Conservation (phyloP, 2,888 invertebrate genomes). For the Rotaria sp. region DNA sequence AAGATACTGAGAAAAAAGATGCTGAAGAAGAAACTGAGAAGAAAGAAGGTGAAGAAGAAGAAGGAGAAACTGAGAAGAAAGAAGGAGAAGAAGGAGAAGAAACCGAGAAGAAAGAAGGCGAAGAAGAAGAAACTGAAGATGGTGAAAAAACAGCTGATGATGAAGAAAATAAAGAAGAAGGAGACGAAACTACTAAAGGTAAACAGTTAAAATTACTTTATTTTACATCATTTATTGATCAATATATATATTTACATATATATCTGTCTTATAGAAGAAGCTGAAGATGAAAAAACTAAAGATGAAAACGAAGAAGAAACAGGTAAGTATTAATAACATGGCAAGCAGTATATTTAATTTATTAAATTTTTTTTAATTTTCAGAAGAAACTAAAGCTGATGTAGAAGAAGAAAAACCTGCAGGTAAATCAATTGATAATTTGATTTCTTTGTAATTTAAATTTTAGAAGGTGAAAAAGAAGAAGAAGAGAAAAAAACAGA, state of each 20-base stretch:
- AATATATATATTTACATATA: neutral
- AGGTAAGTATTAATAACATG: neutral
- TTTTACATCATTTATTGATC: too few relatives aligned
- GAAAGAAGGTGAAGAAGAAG: neutral
- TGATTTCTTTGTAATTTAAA: neutral
- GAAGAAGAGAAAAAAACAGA: neutral
- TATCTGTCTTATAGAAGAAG: neutral
- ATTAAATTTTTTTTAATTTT: neutral
- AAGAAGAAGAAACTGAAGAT: neutral
- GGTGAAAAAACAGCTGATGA: neutral
- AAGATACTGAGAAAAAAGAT: neutral
- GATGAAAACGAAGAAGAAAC: slow-evolving; percentile 2
- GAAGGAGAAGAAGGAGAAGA: neutral
- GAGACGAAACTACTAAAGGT: slow-evolving; percentile 4
- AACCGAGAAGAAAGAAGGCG: neutral
- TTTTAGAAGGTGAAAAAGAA: neutral
- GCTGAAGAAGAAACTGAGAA: neutral
- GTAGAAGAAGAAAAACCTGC: neutral
- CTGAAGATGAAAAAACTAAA: neutral
- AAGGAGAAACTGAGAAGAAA: slow-evolving; percentile 8
- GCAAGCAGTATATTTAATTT: neutral
- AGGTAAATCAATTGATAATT: neutral
- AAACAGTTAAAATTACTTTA: neutral
- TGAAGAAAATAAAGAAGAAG: neutral
- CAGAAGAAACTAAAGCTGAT: slow-evolving; percentile 4